Evolutionary conservation across 2,113 vertebrate genomes (phyloP).

Genomic region (Cephalopholis sonnerati): DNA sequence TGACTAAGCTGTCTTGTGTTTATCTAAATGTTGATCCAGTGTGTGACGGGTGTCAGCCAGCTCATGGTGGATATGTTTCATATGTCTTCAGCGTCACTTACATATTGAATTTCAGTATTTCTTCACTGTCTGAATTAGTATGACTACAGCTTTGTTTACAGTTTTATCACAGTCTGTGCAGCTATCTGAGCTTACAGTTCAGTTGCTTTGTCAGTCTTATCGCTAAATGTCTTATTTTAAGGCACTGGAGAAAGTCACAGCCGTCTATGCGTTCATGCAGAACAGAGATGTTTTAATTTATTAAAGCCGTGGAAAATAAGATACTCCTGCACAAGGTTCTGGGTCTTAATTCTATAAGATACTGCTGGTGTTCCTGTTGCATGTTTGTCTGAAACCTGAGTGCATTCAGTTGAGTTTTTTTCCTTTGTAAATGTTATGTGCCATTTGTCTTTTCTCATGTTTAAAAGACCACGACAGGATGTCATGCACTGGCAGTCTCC

Average conservation of each 20-base stretch:
- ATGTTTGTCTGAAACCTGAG: background rate
- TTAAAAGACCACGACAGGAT: background rate
- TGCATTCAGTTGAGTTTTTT: background rate
- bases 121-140: constrained; percentile 36
- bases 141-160: constrained; percentile 55
- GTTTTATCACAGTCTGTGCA: constrained; percentile 51
- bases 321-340: constrained; percentile 3
- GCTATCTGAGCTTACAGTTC: constrained; percentile 51
- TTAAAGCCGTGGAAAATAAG: background rate
- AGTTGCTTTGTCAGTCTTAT: constrained; percentile 51
- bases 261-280: background rate
- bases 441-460: background rate
- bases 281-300: constrained; percentile 39
- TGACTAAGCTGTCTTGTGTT: constrained; percentile 1
- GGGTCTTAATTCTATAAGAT: constrained; percentile 16
- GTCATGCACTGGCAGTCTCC: background rate
- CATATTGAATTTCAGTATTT: constrained; percentile 38
- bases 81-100: constrained; percentile 18
- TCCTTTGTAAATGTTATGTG: background rate
- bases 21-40: constrained; percentile 13
- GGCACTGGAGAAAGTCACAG: constrained; percentile 38
- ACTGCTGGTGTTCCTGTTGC: constrained; percentile 1
- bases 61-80: constrained; percentile 1
- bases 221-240: constrained; percentile 56
- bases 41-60: constrained; percentile 20